Conservation (phyloP, 2,113 vertebrate species). For the Pluvialis apricaria region DNA sequence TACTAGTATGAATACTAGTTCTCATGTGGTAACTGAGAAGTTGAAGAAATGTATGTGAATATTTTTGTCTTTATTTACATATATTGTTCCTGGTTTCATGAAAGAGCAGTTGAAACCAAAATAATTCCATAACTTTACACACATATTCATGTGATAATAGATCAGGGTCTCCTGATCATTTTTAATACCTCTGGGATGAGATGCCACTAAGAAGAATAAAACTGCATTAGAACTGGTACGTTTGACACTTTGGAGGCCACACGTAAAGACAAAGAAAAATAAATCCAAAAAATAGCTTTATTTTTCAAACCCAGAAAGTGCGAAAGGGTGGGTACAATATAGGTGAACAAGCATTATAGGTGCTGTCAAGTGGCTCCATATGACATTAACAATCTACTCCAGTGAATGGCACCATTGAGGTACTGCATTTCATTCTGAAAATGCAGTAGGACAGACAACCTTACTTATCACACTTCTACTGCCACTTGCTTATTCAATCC, state of each 20-base stretch:
- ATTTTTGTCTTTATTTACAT: not conserved
- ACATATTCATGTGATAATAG: not conserved
- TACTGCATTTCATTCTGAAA: not conserved
- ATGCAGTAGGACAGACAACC: not conserved
- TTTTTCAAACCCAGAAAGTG: not conserved
- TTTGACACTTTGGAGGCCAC: not conserved
- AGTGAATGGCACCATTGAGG: not conserved
- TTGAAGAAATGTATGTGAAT: not conserved
- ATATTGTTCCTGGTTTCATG: not conserved
- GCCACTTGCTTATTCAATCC: not conserved
- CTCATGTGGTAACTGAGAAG: not conserved
- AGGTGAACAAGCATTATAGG: not conserved
- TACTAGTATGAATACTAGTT: not conserved
- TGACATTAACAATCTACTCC: not conserved
- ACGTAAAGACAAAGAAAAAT: not conserved
- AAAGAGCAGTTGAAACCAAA: not conserved
- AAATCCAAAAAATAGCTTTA: not conserved
- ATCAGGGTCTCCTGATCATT: not conserved
- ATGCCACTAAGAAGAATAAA: not conserved
- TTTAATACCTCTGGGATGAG: not conserved
- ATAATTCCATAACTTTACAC: not conserved
- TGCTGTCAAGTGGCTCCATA: not conserved
- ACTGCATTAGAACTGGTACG: not conserved
- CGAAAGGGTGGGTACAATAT: not conserved
- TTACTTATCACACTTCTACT: not conserved